phyloP scores from a whole-genome alignment of 1,140 invertebrate genomes.

The Drosophila athabasca region DNA sequence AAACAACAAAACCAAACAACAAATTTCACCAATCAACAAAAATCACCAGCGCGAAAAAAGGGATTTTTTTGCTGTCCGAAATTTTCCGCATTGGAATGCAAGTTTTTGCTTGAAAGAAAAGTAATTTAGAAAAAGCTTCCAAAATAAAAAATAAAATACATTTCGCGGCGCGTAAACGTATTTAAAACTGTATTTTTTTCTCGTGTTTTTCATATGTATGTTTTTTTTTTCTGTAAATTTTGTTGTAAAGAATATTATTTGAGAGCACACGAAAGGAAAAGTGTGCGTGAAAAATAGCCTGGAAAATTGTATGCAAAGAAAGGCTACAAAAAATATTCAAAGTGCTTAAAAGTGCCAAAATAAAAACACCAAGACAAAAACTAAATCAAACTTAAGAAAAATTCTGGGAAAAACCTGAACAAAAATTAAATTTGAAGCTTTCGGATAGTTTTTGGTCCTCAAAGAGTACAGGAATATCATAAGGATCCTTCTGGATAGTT shows the following conservation, averaged over 20 bases:
- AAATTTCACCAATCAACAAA: conserved; percentile 24
- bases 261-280: not conserved
- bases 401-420: too few species aligned
- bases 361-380: too few species aligned
- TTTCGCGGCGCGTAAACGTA: conserved; percentile 40
- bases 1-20: conserved; percentile 6
- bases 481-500: too few species aligned
- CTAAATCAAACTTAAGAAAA: too few species aligned
- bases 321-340: too few species aligned
- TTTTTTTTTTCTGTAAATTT: conserved; percentile 5
- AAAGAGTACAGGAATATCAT: too few species aligned
- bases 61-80: conserved; percentile 9
- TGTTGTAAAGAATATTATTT: conserved; percentile 5
- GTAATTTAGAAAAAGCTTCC: conserved; percentile 6
- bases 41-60: conserved; percentile 4
- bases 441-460: too few species aligned
- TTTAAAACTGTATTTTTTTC: conserved; percentile 18
- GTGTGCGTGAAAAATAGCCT: too few species aligned
- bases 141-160: conserved; percentile 3
- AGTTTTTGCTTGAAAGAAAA: not conserved
- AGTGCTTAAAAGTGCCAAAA: too few species aligned
- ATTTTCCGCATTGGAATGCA: too few species aligned
- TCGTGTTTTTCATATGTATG: not conserved
- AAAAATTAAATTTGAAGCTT: too few species aligned
- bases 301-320: too few species aligned